A percentile compares a stretch with the other conserved stretches of the same genome.
Evolutionary conservation across 2,113 vertebrate species (phyloP).

Genomic region (Oreochromis aureus): DNA sequence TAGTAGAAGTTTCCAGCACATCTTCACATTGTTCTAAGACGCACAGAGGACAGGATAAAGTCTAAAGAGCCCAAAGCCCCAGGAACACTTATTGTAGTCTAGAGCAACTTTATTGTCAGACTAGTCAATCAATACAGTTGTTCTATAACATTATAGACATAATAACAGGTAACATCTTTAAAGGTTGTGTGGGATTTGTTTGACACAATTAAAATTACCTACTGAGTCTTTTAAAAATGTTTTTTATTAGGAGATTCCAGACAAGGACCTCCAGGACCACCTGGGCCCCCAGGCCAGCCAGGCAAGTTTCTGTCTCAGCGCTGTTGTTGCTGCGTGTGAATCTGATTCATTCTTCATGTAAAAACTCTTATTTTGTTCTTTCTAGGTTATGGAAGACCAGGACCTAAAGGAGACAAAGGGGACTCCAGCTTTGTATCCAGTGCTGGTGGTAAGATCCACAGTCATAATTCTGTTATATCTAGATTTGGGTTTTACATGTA

Average conservation of each 20-base stretch:
- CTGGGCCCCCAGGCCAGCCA: slow-evolving; percentile 79
- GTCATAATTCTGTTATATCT: neutral
- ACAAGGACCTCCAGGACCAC: slow-evolving; percentile 75
- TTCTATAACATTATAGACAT: neutral
- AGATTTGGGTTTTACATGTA: neutral
- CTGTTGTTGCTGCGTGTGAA: neutral
- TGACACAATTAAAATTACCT: neutral
- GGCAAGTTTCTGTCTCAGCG: slow-evolving; percentile 49
- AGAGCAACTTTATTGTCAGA: neutral
- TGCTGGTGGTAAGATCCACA: slow-evolving; percentile 78
- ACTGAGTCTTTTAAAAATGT: neutral
- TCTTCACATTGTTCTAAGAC: neutral
- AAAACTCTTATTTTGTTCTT: neutral
- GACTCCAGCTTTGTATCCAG: slow-evolving; percentile 69
- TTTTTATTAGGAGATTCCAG: slow-evolving; percentile 59
- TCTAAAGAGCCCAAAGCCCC: neutral
- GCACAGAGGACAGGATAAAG: neutral
- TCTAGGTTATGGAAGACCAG: slow-evolving; percentile 82
- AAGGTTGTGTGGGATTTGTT: neutral
- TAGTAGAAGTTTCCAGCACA: neutral
- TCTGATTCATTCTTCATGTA: neutral
- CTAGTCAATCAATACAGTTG: neutral
- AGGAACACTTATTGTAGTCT: neutral
- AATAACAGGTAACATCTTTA: neutral
- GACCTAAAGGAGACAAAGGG: slow-evolving; percentile 83